phyloP scores from a whole-genome alignment of 2,113 vertebrate genomes.

The Cercocebus atys region DNA sequence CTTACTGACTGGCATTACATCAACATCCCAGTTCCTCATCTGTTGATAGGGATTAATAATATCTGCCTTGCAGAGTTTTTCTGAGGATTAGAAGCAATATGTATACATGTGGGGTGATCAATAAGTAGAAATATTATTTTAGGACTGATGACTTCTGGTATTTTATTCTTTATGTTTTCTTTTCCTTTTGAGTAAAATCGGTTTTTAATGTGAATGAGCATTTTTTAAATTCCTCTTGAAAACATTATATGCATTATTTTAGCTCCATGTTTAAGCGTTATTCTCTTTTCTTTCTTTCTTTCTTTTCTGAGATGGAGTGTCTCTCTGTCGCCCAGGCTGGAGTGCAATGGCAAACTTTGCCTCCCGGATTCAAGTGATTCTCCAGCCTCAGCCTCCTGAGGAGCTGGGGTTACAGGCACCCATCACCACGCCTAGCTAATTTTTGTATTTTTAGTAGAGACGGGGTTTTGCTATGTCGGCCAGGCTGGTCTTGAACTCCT shows the following conservation, averaged over 20 bases:
- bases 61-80: not conserved
- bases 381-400: too few relatives aligned
- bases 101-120: not conserved
- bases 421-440: too few relatives aligned
- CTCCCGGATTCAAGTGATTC: too few relatives aligned
- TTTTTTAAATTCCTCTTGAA: not conserved
- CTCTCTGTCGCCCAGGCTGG: too few relatives aligned
- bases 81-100: not conserved
- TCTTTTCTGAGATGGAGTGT: too few relatives aligned
- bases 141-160: not conserved
- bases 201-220: not conserved
- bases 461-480: too few relatives aligned
- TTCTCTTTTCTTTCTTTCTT: too few relatives aligned
- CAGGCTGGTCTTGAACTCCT: too few relatives aligned
- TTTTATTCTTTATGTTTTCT: conserved; percentile 1
- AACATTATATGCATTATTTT: conserved; percentile 1
- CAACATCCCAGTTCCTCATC: not conserved
- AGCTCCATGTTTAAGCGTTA: not conserved
- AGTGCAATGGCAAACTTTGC: too few relatives aligned
- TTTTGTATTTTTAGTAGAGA: too few relatives aligned
- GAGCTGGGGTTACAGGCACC: too few relatives aligned
- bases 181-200: not conserved
- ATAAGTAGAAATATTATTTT: not conserved
- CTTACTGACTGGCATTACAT: not conserved
- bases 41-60: not conserved